Evolutionary conservation across 2,888 invertebrate species (phyloP).

Genomic region (Pogonocherus hispidulus): DNA sequence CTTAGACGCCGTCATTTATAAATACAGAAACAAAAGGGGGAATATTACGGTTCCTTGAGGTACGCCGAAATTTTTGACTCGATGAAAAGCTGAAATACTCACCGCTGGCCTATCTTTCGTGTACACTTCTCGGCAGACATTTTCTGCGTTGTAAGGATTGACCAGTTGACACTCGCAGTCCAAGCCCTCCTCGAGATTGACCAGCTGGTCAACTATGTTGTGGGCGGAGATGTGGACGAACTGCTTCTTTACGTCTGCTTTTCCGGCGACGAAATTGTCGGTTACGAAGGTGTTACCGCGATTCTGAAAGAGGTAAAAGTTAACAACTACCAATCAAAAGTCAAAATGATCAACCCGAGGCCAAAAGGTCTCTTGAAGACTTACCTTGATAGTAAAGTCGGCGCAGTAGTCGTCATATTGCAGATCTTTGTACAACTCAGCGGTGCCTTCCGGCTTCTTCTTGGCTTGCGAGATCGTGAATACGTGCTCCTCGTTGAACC

Average conservation of each 20-base stretch:
- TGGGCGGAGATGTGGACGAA: slow-evolving; percentile 72
- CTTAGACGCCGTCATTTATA: too few species aligned
- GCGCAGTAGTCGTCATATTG: slow-evolving; percentile 76
- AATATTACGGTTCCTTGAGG: too few species aligned
- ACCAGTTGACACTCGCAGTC: slow-evolving; percentile 68
- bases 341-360: too few species aligned
- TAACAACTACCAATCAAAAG: too few species aligned
- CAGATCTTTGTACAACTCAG: slow-evolving; percentile 73
- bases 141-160: slow-evolving; percentile 55
- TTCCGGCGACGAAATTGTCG: slow-evolving; percentile 72
- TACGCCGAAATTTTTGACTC: too few species aligned
- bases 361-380: too few species aligned
- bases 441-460: slow-evolving; percentile 73
- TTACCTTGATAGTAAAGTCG: slow-evolving; percentile 76
- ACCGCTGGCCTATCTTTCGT: slow-evolving; percentile 56
- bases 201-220: slow-evolving; percentile 68
- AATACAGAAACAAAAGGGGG: too few species aligned
- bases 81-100: too few species aligned
- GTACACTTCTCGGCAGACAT: slow-evolving; percentile 59
- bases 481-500: slow-evolving; percentile 74
- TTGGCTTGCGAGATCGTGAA: slow-evolving; percentile 76
- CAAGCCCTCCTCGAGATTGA: slow-evolving; percentile 65
- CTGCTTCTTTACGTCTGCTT: slow-evolving; percentile 74
- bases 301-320: slow-evolving; percentile 67
- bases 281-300: slow-evolving; percentile 78